Conservation (phyloP, 2,797 vertebrate species). For the Corythornis leucogaster region DNA sequence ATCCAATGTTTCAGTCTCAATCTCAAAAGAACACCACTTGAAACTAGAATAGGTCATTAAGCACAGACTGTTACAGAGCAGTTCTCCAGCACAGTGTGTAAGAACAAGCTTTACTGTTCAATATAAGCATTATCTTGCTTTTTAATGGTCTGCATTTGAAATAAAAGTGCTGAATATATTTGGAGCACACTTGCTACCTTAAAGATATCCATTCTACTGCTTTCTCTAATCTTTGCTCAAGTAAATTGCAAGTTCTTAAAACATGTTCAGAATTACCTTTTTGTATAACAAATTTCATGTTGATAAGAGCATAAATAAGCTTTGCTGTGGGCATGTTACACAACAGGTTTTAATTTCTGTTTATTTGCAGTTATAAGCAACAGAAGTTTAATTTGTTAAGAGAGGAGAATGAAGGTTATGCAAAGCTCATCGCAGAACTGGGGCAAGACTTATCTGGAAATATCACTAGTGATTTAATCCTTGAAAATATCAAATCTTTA, state of each 20-base stretch:
- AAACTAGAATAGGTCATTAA: neutral
- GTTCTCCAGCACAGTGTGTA: neutral
- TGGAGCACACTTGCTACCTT: neutral
- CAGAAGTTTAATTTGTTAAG: slow-evolving; percentile 98
- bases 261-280: neutral
- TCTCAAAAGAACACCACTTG: neutral
- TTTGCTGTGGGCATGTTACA: neutral
- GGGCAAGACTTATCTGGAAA: slow-evolving; percentile 96
- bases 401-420: slow-evolving; percentile 99
- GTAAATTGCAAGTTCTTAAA: neutral
- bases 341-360: slow-evolving; percentile 49
- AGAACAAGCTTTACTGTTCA: neutral
- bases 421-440: slow-evolving; percentile 96
- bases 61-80: neutral
- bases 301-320: neutral
- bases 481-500: slow-evolving; percentile 99
- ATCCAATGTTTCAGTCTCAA: neutral
- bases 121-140: neutral
- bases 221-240: neutral
- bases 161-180: neutral
- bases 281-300: neutral
- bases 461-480: slow-evolving; percentile 93
- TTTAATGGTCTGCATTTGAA: neutral
- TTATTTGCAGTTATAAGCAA: slow-evolving; percentile 93
- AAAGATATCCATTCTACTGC: neutral